Evolutionary conservation across 2,113 vertebrate genomes (phyloP), one percentile per base, ranked within the genome.

Genomic region (Pholis gunnellus): DNA sequence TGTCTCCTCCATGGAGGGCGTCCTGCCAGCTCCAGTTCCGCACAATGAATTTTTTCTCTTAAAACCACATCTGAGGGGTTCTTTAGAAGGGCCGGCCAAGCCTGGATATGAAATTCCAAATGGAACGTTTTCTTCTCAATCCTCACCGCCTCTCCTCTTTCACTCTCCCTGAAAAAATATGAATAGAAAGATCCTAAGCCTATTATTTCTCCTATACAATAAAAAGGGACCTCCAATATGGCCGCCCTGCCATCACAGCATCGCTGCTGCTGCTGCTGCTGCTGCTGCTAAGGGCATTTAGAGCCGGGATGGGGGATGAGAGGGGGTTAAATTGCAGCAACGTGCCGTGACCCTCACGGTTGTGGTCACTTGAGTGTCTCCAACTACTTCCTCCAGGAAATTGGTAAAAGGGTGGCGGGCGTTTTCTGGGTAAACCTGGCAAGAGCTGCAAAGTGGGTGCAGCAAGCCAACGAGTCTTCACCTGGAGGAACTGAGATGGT

Each of bases 121-220:
- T 84, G 84, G 88, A 94, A 92, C 87, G 34, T 94, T 93, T 93
- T 87, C 87, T 88, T 92, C 91, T 91, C 90, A 89, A 80, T 89
- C 87, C 76, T 75, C 36, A 54, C 87, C 40, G 79, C 86, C 88
- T 90, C 80, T 84, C 75, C 80, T 81, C 85, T 90, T 83, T 89
- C 71, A 72, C 87, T 86, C 85, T 87, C 65, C 75, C 77, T 83
- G 68, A 90, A 90, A 59, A 93, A 94, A 93, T 93, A 92, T 94
- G 93, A 95, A 95, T 92, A 94, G 91, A 94, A 88, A 85, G 82
- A 93, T 92, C 84, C 83, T 94, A 93, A 95, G 95, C 95, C 94
- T 95, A 94, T 95, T 95, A 94, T 94, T 94, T 92, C 84, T 93
- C 87, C 84, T 89, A 44, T 86, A 87, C 84, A 92, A 94, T 91